Percentiles rank a stretch among this genome's conserved stretches.
These are phyloP conservation scores for Elegia similella DNA, from an alignment of 2,888 invertebrate genomes.

Conservation along the genomic window DNA sequence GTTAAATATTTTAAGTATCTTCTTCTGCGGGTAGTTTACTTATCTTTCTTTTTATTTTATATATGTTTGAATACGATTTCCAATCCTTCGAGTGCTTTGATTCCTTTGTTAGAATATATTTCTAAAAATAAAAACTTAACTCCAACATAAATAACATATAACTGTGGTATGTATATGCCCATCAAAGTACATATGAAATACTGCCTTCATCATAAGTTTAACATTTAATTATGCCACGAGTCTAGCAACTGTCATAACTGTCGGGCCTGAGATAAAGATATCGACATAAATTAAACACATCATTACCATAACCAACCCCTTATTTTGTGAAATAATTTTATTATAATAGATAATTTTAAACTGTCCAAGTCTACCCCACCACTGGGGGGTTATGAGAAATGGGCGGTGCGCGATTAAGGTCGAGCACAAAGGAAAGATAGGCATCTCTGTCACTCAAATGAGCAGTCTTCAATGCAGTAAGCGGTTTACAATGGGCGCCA, in stretches of 20 bases:
- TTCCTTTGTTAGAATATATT: no score
- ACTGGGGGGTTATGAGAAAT: constrained; percentile 64
- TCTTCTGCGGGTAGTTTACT: not conserved
- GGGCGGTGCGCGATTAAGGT: constrained; percentile 66
- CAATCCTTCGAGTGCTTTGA: no score
- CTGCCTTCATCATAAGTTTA: not conserved
- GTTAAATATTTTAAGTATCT: not conserved
- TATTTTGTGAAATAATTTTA: constrained; percentile 80
- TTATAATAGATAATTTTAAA: constrained; percentile 82
- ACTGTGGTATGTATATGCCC: not conserved
- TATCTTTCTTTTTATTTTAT: no score
- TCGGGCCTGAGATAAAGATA: constrained; percentile 48
- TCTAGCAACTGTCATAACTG: constrained; percentile 31
- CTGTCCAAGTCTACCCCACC: constrained; percentile 76
- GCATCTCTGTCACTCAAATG: constrained; percentile 73
- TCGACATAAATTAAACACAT: constrained; percentile 75
- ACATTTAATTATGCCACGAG: constrained; percentile 4
- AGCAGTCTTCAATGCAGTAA: constrained; percentile 73
- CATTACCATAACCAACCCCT: constrained; percentile 80
- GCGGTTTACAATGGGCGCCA: constrained; percentile 76
- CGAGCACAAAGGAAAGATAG: constrained; percentile 53
- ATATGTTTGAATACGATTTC: no score
- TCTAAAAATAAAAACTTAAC: no score
- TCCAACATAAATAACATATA: no score
- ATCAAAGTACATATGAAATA: not conserved